Base-by-base conservation (phyloP, 2,888 invertebrate species). In the Tridacna crocea region DNA sequence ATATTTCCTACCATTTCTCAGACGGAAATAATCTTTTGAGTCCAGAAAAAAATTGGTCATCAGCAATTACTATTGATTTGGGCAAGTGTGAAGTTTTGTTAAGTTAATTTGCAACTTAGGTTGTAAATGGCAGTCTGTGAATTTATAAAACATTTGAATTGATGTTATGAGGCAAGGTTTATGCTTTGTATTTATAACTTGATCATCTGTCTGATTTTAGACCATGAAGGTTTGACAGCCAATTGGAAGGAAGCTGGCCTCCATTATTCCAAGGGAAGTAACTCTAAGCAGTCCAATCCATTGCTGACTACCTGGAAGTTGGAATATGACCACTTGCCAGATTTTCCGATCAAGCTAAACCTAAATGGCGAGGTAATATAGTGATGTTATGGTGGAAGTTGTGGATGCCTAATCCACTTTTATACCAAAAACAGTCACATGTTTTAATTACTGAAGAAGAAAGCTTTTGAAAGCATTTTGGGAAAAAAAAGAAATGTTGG, bases 241-340 rank as follows among this genome's bases (percentile, higher is more conserved):
- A 91, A 91, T 78, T 85, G 90, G 82, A 87, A 87, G 65, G 92
- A 92, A 72, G 51, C 84, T 0, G 92, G 92, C 8, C 85, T 92
- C 13, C 91, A 92, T 79, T 92, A 84, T 78, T 60, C 77, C 3
- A 51, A 46, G 2, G 19, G 48, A 26, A 58, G 48, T 13, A 74
- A 46, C 19, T 19, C 24, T 8, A 78, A 75, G 22, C 47, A 73
- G 19, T 76, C 80, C 3, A 70, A 80, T 24, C 65, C 55, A 17
- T 36, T 83, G 17, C 27, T 85, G n/a, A 75, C 47, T 13, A 63
- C 22, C n/a, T 88, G 88, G 88, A 72, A 74, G 24, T 11, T 55
- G 0, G 72, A 77, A n/a, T 84, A 83, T 36, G 84, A 87, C 12
- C 27, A 78, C 46, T 76, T 88, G 27, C 88, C 88, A 11, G 82